Evolutionary conservation across 1,140 invertebrate species (phyloP).

Genomic region (Chelonus insularis): DNA sequence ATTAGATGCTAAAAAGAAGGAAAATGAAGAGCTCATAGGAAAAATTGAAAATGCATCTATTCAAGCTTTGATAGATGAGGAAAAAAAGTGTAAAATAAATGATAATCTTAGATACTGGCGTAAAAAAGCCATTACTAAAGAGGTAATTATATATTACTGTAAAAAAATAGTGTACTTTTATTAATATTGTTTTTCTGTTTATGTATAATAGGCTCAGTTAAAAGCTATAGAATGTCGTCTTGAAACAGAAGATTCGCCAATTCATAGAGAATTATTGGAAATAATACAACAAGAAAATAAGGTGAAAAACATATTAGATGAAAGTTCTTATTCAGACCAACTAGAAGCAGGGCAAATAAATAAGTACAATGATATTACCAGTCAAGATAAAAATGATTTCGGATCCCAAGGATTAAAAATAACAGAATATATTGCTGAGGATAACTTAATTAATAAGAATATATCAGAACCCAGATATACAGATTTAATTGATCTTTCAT

Average conservation of each 20-base stretch:
- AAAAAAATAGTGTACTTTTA: background rate
- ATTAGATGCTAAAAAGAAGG: slow-evolving; percentile 40
- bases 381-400: background rate
- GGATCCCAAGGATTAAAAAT: background rate
- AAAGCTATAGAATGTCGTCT: slow-evolving; percentile 22
- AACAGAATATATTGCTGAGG: background rate
- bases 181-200: background rate
- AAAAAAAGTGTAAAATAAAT: slow-evolving; percentile 36
- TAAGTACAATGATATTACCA: slow-evolving; percentile 11
- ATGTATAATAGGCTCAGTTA: slow-evolving; percentile 23
- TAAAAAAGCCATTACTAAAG: slow-evolving; percentile 33
- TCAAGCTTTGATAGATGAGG: slow-evolving; percentile 40
- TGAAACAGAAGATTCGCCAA: slow-evolving; percentile 6
- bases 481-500: background rate
- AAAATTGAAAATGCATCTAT: slow-evolving; percentile 44
- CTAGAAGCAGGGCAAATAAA: too few species aligned
- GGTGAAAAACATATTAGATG: background rate
- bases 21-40: slow-evolving; percentile 39
- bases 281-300: slow-evolving; percentile 9
- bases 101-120: slow-evolving; percentile 44
- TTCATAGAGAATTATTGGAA: slow-evolving; percentile 12
- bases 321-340: too few species aligned
- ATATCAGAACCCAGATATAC: background rate
- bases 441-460: background rate
- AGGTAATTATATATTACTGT: slow-evolving; percentile 26